These are phyloP conservation scores for Tiliacea aurago DNA, from an alignment of 2,888 invertebrate species.

Conservation along the genomic window DNA sequence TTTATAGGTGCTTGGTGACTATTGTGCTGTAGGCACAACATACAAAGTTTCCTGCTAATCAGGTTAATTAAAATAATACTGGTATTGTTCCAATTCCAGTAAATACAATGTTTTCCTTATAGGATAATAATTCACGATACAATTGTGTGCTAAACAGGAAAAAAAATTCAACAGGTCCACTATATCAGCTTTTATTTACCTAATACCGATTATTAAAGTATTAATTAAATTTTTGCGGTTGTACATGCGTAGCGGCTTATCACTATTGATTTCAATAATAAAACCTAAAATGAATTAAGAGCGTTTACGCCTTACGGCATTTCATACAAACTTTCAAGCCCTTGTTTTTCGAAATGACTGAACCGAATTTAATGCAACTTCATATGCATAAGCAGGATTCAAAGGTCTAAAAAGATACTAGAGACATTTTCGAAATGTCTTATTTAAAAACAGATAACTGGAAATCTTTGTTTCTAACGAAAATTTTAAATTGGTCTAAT, in stretches of 20 bases:
- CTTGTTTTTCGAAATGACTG: no score
- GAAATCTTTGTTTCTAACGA: no score
- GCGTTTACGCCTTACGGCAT: no score
- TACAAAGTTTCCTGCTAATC: slow-evolving; percentile 29
- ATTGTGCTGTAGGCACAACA: slow-evolving; percentile 6
- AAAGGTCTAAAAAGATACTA: no score
- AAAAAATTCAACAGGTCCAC: slow-evolving; percentile 16
- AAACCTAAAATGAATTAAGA: slow-evolving; percentile 3
- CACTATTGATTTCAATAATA: background rate
- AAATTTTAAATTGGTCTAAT: no score
- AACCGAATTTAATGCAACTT: no score
- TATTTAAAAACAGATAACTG: no score
- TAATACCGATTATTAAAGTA: slow-evolving; percentile 3
- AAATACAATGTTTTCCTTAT: slow-evolving; percentile 54
- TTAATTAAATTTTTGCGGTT: slow-evolving; percentile 10
- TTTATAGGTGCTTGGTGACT: background rate
- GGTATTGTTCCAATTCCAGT: slow-evolving; percentile 29
- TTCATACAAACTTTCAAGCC: no score
- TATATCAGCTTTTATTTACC: background rate
- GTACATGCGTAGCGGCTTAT: background rate
- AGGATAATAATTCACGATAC: slow-evolving; percentile 12
- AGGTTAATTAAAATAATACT: slow-evolving; percentile 42
- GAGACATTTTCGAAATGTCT: no score
- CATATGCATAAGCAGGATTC: no score
- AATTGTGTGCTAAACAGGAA: slow-evolving; percentile 44